phyloP scores from a whole-genome alignment of 1,140 invertebrate genomes.

The Galleria mellonella region DNA sequence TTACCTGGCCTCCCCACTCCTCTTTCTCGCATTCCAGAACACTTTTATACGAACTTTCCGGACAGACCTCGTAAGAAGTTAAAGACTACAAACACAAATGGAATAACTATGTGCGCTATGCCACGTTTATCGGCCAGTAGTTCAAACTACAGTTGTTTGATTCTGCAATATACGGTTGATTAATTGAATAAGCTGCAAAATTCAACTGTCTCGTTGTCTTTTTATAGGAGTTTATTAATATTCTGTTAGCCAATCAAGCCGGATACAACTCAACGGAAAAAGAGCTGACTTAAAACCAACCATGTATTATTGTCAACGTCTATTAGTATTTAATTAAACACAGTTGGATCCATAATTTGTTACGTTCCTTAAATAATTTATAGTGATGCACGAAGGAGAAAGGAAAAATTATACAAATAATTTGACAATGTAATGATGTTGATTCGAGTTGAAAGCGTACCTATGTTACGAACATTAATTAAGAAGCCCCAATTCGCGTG shows the following conservation, averaged over 20 bases:
- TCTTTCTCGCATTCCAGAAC: too few relatives aligned
- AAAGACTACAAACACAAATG: constrained; percentile 4
- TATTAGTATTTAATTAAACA: background rate
- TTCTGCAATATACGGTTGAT: constrained; percentile 1
- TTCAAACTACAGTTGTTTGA: constrained; percentile 4
- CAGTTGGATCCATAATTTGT: background rate
- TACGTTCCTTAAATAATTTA: background rate
- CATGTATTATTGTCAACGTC: constrained; percentile 7
- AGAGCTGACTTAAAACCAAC: constrained; percentile 2
- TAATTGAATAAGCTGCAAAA: too few relatives aligned
- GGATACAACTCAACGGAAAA: constrained; percentile 24
- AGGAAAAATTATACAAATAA: background rate
- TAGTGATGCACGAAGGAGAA: background rate
- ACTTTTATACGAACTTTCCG: too few relatives aligned
- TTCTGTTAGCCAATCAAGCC: constrained; percentile 20
- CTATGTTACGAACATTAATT: constrained; percentile 32
- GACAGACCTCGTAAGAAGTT: too few relatives aligned
- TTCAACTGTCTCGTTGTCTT: background rate
- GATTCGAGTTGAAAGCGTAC: constrained; percentile 40
- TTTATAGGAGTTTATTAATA: constrained; percentile 25
- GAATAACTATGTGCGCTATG: constrained; percentile 6
- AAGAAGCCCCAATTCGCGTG: constrained; percentile 32
- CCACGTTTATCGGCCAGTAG: background rate
- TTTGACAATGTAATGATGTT: constrained; percentile 7
- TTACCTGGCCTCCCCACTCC: too few relatives aligned